A percentile compares a stretch with the other conserved stretches of the same genome.
Conservation (phyloP, 2,888 invertebrate species). For the Eupithecia abbreviata region DNA sequence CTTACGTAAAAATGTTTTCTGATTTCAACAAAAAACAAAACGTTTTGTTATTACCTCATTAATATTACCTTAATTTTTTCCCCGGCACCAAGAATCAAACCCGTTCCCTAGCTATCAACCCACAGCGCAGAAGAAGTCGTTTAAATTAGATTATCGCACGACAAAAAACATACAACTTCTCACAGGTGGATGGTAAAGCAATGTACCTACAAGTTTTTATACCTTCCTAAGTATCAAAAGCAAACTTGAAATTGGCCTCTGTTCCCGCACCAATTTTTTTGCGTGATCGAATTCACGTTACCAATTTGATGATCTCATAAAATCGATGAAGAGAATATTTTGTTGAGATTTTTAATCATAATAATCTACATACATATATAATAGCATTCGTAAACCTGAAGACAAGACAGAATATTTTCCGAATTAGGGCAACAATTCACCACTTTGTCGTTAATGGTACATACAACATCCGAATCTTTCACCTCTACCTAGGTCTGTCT, state of each 20-base stretch:
- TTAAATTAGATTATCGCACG: constrained; percentile 39
- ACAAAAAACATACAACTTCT: constrained; percentile 37
- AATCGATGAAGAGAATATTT: constrained; percentile 49
- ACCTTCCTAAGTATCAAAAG: constrained; percentile 37
- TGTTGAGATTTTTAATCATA: constrained; percentile 43
- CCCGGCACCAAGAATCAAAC: neutral
- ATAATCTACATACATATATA: neutral
- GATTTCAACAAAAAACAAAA: no score
- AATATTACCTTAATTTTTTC: no score
- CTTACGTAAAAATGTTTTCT: no score
- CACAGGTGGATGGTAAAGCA: constrained; percentile 39
- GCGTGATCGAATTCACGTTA: constrained; percentile 48
- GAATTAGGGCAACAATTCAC: neutral
- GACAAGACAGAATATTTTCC: neutral
- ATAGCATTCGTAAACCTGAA: neutral
- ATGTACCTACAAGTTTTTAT: constrained; percentile 43
- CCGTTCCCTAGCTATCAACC: neutral
- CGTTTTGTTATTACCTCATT: no score
- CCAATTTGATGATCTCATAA: constrained; percentile 54
- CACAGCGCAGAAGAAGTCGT: constrained; percentile 6
- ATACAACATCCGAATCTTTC: neutral
- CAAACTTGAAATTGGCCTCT: constrained; percentile 46
- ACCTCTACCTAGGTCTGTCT: neutral
- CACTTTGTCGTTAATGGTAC: neutral
- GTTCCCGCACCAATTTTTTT: constrained; percentile 51